Conservation (phyloP, 2,113 vertebrate genomes). For the Carlito syrichta region DNA sequence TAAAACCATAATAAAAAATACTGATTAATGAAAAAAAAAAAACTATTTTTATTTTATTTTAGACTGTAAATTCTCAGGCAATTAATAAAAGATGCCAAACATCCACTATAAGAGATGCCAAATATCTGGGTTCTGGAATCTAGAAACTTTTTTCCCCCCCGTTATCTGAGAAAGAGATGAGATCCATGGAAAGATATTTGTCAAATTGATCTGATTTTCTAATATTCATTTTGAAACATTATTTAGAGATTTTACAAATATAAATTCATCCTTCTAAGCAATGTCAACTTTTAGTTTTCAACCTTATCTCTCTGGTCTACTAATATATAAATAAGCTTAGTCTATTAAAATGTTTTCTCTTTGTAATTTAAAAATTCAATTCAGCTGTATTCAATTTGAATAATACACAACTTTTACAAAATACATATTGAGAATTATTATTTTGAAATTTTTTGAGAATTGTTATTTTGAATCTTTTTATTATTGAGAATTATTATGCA, state of each 20-base stretch:
- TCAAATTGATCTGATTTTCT: not conserved
- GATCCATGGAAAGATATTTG: not conserved
- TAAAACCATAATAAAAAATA: too few relatives aligned
- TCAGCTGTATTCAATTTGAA: not conserved
- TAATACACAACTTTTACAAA: not conserved
- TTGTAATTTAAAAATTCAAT: not conserved
- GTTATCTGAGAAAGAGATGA: not conserved
- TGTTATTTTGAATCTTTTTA: not conserved
- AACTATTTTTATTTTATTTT: too few relatives aligned
- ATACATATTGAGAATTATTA: not conserved
- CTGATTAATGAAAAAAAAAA: too few relatives aligned
- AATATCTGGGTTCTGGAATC: not conserved
- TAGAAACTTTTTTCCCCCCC: not conserved
- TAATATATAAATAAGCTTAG: not conserved
- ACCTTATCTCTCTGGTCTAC: not conserved
- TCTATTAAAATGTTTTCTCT: not conserved
- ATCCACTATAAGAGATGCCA: not conserved
- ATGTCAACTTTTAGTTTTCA: not conserved
- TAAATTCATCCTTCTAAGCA: not conserved
- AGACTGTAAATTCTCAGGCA: not conserved
- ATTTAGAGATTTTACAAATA: not conserved
- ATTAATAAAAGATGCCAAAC: not conserved
- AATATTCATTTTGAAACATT: not conserved
- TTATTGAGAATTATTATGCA: not conserved
- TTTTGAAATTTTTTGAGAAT: not conserved